A percentile compares a stretch with the other conserved stretches of the same genome.
Conservation (phyloP, 2,797 vertebrate genomes). For the Acanthopagrus latus region DNA sequence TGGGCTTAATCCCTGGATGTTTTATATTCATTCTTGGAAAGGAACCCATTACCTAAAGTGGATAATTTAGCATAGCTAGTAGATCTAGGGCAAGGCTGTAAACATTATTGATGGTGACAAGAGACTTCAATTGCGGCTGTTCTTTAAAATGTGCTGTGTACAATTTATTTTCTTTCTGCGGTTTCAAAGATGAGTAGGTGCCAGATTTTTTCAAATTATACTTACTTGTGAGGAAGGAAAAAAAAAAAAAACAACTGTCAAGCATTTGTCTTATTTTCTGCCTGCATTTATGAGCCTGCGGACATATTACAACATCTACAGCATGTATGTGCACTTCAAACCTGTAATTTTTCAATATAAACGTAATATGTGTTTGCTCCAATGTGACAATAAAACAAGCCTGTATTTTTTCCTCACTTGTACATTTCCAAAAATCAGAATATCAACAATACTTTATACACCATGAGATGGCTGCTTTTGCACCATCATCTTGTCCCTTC, state of each 20-base stretch:
- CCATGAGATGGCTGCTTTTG: background rate
- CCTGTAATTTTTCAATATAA: background rate
- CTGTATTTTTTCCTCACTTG: background rate
- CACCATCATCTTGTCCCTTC: background rate
- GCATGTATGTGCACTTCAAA: conserved; percentile 1
- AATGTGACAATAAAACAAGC: background rate
- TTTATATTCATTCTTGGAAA: conserved; percentile 38
- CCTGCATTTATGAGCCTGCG: background rate
- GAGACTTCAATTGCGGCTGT: conserved; percentile 34
- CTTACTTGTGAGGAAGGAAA: conserved; percentile 28
- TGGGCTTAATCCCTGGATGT: conserved; percentile 35
- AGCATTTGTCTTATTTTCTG: conserved; percentile 32
- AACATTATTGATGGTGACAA: conserved; percentile 64
- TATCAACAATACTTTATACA: no score
- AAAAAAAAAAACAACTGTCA: conserved; percentile 19
- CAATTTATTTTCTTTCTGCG: conserved; percentile 40
- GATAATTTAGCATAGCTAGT: conserved; percentile 41
- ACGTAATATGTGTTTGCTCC: background rate
- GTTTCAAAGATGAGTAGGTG: conserved; percentile 39
- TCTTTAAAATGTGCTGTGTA: conserved; percentile 38
- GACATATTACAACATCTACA: conserved; percentile 7
- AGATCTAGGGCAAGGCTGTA: conserved; percentile 49
- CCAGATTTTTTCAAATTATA: conserved; percentile 31
- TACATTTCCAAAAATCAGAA: background rate
- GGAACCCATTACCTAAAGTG: conserved; percentile 55